Evolutionary conservation across 2,888 invertebrate species (phyloP).

Genomic region (Gymnocheta viridis): DNA sequence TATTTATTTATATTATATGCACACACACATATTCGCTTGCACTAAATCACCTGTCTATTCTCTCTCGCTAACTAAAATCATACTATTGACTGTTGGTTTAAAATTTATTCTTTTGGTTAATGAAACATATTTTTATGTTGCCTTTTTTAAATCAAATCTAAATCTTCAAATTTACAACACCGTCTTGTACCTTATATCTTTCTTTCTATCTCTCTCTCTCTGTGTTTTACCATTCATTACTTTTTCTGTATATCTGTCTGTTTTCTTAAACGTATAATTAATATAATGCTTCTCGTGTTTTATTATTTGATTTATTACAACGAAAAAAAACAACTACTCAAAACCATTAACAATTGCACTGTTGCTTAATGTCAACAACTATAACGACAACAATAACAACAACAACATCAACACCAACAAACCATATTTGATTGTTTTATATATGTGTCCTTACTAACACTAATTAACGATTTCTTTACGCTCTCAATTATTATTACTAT

Average conservation of each 20-base stretch:
- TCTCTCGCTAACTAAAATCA: neutral
- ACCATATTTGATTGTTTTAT: slow-evolving; percentile 9
- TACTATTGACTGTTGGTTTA: neutral
- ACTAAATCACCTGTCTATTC: neutral
- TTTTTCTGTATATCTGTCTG: neutral
- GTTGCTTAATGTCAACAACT: neutral
- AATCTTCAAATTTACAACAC: neutral
- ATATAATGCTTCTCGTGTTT: neutral
- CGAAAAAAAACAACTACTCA: neutral
- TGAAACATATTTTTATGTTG: neutral
- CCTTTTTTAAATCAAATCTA: neutral
- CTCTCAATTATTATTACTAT: slow-evolving; percentile 10
- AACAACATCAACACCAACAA: neutral
- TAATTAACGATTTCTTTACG: neutral
- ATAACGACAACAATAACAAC: too few species aligned
- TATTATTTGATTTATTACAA: slow-evolving; percentile 1
- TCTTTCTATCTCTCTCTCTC: neutral
- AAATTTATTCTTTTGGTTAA: neutral
- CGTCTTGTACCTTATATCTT: neutral
- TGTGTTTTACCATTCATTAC: neutral
- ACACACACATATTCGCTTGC: neutral
- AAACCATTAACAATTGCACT: neutral
- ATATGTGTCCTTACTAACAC: slow-evolving; percentile 5
- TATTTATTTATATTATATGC: slow-evolving; percentile 9
- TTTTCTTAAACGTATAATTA: neutral